Evolutionary conservation across 1,140 invertebrate genomes (phyloP), one percentile per base, ranked within the genome.

Genomic region (Caenorhabditis remanei): DNA sequence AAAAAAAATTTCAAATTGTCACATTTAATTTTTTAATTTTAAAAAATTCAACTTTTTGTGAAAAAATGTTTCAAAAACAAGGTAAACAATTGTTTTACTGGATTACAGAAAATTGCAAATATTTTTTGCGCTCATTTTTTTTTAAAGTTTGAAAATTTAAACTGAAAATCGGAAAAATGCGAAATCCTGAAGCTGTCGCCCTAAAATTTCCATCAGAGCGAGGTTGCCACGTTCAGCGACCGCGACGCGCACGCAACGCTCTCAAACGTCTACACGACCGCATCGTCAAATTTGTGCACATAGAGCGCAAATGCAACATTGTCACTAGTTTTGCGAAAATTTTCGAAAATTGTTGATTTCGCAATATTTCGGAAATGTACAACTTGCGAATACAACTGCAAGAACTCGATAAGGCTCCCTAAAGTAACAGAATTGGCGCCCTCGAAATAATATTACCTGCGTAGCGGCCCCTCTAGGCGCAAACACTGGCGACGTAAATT

Each of bases 231-330:
- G n/a, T 11, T 21, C 9, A 8, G 56, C 56, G 11, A 67, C 63
- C 40, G 63, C 63, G 13, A 67, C 63, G 63, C 63, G 63, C 24
- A 32, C 63, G 63, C 63, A 41, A 61, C 56, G 50, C 58, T 61
- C 4, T n/a, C 58, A 21, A 61, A 32, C 32, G 32, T 32, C 32
- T 32, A 32, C 32, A 2, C 32, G 32, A 32, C 32, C 32, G 32
- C 32, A 32, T 32, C 2, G 32, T 32, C 32, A 32, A 32, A 32
- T 32, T 32, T 32, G 32, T 0, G 0, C 32, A 32, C 32, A 32
- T 32, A 32, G 32, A 32, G 32, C 32, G 32, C 0, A 1, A 32
- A 8, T 16, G 50, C 50, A 53, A 53, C 50, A 2, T 16, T 14
- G 50, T 53, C 9, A 16, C 11, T 2, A 53, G 50, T 53, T 11